Evolutionary conservation across 1,140 invertebrate genomes (phyloP).

Genomic region (Melanaphis sacchari): DNA sequence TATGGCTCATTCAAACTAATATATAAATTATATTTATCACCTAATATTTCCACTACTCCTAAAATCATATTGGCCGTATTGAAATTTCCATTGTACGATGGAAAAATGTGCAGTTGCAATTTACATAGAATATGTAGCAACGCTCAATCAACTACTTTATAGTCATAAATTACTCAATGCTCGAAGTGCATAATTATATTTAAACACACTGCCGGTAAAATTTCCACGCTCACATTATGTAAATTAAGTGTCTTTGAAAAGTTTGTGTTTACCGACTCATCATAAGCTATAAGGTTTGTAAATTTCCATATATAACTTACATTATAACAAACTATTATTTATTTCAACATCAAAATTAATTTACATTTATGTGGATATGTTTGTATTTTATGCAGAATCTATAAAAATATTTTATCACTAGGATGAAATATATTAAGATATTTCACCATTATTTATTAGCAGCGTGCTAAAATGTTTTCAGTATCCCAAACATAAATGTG

Average conservation of each 20-base stretch:
- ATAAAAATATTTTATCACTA: background rate
- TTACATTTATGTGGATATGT: background rate
- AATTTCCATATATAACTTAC: background rate
- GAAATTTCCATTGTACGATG: background rate
- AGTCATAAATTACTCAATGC: background rate
- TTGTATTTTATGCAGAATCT: background rate
- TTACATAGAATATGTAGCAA: background rate
- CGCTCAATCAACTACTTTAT: background rate
- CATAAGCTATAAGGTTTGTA: background rate
- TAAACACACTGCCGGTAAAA: background rate
- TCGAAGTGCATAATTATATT: conserved; percentile 11
- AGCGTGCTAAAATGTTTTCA: background rate
- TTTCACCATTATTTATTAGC: background rate
- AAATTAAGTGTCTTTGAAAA: conserved; percentile 14
- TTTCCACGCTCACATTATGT: background rate
- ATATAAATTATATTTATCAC: background rate
- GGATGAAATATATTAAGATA: background rate
- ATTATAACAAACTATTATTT: background rate
- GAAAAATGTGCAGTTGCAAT: background rate
- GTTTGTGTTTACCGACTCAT: background rate
- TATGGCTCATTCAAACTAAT: background rate
- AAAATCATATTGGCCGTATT: background rate
- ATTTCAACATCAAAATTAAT: background rate
- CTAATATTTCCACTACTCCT: background rate
- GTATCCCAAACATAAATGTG: background rate